A percentile compares a stretch with the other conserved stretches of the same genome.
Conservation (phyloP, 2,113 vertebrate species). For the Heterocephalus glaber region DNA sequence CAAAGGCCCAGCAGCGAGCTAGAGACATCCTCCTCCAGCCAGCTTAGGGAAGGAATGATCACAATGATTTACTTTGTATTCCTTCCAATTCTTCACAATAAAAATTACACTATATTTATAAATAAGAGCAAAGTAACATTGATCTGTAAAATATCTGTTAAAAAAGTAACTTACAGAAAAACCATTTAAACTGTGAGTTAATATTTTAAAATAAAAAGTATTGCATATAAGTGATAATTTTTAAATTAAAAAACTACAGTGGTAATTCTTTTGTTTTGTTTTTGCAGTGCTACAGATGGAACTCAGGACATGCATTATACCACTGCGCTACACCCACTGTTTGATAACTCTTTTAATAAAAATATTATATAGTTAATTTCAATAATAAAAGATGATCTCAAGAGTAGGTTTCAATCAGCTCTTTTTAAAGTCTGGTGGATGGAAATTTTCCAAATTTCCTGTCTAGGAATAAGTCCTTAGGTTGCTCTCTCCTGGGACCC, state of each 20-base stretch:
- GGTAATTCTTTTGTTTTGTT: not conserved
- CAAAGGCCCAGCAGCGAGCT: not conserved
- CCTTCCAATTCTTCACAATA: not conserved
- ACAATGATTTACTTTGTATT: not conserved
- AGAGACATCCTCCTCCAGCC: not conserved
- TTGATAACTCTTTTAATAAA: not conserved
- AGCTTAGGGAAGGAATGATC: not conserved
- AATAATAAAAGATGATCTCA: not conserved
- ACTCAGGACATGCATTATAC: not conserved
- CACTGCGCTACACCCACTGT: not conserved
- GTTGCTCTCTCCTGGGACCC: not conserved
- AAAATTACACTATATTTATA: not conserved
- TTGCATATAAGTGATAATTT: not conserved
- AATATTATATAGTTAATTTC: not conserved
- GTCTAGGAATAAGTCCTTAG: not conserved
- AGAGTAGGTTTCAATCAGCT: not conserved
- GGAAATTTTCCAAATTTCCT: not conserved
- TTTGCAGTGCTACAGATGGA: not conserved
- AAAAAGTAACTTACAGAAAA: conserved; percentile 28
- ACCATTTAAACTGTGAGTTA: conserved; percentile 23
- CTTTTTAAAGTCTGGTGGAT: not conserved
- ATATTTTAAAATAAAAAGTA: not conserved
- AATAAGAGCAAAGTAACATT: not conserved
- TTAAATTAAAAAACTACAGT: not conserved
- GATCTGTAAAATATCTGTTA: not conserved